Evolutionary conservation across 2,113 vertebrate genomes (phyloP).

Genomic region (Machaerirhynchus nigripectus): DNA sequence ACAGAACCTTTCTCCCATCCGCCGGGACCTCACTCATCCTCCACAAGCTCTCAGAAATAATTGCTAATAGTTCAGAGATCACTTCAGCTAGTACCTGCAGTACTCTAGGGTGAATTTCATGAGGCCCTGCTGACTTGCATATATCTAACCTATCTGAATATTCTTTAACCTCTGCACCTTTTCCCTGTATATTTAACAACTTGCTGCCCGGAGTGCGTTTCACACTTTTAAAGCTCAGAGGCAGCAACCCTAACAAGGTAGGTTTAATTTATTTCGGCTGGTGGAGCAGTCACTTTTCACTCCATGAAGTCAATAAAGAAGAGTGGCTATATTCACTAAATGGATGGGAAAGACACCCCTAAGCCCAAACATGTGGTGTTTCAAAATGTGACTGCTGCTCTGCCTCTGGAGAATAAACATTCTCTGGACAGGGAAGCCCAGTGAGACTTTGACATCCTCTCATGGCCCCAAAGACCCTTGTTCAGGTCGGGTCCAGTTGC

Average conservation of each 20-base stretch:
- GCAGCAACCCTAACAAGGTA: neutral
- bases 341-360: fast-evolving
- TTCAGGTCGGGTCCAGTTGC: neutral
- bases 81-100: neutral
- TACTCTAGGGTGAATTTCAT: neutral
- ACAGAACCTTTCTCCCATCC: neutral
- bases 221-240: neutral
- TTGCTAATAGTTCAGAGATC: conserved; percentile 23
- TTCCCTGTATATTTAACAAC: neutral
- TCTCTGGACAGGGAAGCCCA: neutral
- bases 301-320: neutral
- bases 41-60: conserved; percentile 7
- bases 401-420: neutral
- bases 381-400: neutral
- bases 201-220: neutral
- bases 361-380: neutral
- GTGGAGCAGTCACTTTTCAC: neutral
- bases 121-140: neutral
- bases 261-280: neutral
- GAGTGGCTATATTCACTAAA: neutral
- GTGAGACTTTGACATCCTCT: neutral
- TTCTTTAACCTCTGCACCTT: neutral
- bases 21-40: neutral
- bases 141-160: neutral
- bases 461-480: neutral